These are phyloP conservation scores for Siniperca undulata DNA, from an alignment of 2,797 vertebrate genomes.

Conservation along the genomic window DNA sequence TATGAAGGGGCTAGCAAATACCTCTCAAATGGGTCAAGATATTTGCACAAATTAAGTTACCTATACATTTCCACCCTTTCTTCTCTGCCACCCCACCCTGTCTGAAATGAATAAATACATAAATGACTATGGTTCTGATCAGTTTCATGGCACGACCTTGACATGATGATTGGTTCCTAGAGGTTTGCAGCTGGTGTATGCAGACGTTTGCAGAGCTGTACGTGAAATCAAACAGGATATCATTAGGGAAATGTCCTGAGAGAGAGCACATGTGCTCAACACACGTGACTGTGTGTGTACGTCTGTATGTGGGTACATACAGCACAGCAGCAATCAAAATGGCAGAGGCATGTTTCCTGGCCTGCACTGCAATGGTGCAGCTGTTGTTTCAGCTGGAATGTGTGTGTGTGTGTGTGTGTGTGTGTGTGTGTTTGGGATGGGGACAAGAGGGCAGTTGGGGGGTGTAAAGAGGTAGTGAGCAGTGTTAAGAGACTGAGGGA, in stretches of 20 bases:
- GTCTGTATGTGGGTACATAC: slow-evolving; percentile 25
- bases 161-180: slow-evolving; percentile 50
- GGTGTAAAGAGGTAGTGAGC: slow-evolving; percentile 45
- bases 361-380: slow-evolving; percentile 68
- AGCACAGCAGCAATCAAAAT: slow-evolving; percentile 68
- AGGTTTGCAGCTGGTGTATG: slow-evolving; percentile 56
- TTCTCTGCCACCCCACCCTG: slow-evolving; percentile 52
- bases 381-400: slow-evolving; percentile 84
- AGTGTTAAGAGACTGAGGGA: slow-evolving; percentile 55
- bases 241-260: slow-evolving; percentile 52
- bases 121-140: slow-evolving; percentile 55
- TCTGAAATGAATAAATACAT: slow-evolving; percentile 64
- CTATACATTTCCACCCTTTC: slow-evolving; percentile 68
- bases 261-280: slow-evolving; percentile 54
- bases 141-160: slow-evolving; percentile 54
- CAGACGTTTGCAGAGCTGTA: slow-evolving; percentile 31
- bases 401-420: slow-evolving; percentile 32
- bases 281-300: slow-evolving; percentile 59
- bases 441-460: slow-evolving; percentile 45
- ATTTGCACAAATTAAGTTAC: slow-evolving; percentile 79
- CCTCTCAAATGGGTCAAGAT: slow-evolving; percentile 77
- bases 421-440: slow-evolving; percentile 22
- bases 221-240: slow-evolving; percentile 66
- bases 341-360: slow-evolving; percentile 76
- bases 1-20: slow-evolving; percentile 72